Evolutionary conservation across 23 tunicate genomes (phyloP).

Genomic region (Clavelina lepadiformis): DNA sequence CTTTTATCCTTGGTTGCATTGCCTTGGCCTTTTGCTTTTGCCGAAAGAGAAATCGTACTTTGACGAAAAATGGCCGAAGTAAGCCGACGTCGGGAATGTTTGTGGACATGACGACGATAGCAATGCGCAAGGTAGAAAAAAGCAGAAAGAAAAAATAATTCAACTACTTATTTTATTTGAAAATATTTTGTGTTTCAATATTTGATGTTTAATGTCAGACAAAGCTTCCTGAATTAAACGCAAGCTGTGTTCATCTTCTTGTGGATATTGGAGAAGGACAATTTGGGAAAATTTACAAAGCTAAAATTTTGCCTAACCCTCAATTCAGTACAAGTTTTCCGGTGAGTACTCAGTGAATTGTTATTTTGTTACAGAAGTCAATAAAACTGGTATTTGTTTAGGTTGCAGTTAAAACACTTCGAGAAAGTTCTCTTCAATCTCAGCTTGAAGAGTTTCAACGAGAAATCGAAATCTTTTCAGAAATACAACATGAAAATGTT

Average conservation of each 20-base stretch:
- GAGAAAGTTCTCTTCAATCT: conserved; percentile 22
- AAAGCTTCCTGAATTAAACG: conserved; percentile 58
- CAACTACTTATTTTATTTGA: not conserved
- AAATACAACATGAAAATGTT: conserved; percentile 75
- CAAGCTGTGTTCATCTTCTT: conserved; percentile 34
- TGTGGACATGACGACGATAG: not conserved
- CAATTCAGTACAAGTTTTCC: conserved; percentile 73
- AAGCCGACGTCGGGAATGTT: not conserved
- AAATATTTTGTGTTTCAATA: not conserved
- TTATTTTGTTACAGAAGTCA: not conserved
- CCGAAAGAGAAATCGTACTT: conserved; percentile 21
- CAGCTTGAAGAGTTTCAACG: conserved; percentile 76
- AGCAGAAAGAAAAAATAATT: not conserved
- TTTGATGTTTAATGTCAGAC: conserved; percentile 14
- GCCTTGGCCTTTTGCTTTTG: conserved; percentile 55
- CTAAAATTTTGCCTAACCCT: conserved; percentile 60
- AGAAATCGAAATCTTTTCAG: conserved; percentile 70
- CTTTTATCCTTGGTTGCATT: conserved; percentile 75
- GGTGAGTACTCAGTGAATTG: conserved; percentile 15
- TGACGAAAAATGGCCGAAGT: conserved; percentile 11
- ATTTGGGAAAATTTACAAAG: conserved; percentile 86
- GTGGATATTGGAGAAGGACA: conserved; percentile 83
- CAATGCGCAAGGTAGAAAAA: not conserved
- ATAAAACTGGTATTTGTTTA: not conserved
- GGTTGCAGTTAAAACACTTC: conserved; percentile 80